Percentiles rank a stretch among this genome's conserved stretches.
Evolutionary conservation across 2,888 invertebrate genomes (phyloP).

Genomic region (Prosopocoilus inquinatus): DNA sequence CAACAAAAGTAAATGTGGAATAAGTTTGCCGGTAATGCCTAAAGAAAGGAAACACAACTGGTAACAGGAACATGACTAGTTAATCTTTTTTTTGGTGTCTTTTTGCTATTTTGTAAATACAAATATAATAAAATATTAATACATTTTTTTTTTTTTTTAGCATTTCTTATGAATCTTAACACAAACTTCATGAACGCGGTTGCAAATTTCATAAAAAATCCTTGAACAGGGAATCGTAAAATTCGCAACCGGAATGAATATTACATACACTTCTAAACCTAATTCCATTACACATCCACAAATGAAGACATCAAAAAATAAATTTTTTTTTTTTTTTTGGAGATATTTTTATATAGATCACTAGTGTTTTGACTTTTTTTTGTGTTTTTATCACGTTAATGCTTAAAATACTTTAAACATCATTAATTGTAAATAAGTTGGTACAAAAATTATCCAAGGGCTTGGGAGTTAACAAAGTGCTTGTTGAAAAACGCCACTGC

Average conservation of each 20-base stretch:
- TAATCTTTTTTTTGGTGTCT: neutral
- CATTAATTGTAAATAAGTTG: conserved; percentile 29
- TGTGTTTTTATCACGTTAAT: conserved; percentile 18
- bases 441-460: conserved; percentile 31
- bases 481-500: conserved; percentile 73
- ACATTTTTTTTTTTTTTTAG: neutral
- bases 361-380: conserved; percentile 18
- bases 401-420: conserved; percentile 14
- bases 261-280: too few relatives aligned
- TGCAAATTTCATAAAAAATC: neutral
- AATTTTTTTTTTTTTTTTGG: conserved; percentile 12
- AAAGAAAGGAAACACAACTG: conserved; percentile 3
- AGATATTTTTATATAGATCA: conserved; percentile 11
- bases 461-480: conserved; percentile 57
- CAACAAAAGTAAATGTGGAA: neutral
- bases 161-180: neutral
- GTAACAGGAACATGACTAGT: conserved; percentile 17
- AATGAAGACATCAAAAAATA: conserved; percentile 22
- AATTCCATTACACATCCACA: conserved; percentile 4
- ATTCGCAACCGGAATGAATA: too few relatives aligned
- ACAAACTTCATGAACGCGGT: neutral
- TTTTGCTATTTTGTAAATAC: neutral
- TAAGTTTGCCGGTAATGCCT: neutral
- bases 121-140: neutral
- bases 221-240: neutral